Base-by-base conservation (phyloP, 2,888 invertebrate genomes). In the Lamellibrachia satsuma region DNA sequence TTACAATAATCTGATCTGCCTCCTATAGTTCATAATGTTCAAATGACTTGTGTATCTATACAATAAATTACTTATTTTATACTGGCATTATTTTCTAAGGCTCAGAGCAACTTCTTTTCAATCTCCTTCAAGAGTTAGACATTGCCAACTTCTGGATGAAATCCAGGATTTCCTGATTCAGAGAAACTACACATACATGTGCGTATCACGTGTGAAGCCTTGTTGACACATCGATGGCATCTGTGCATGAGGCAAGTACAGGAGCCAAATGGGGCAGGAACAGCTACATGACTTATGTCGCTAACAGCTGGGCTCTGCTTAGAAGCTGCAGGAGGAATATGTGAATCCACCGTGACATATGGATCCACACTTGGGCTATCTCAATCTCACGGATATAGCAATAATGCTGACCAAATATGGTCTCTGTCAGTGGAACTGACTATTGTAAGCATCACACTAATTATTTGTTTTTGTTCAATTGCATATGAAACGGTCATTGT, bases 141-240 rank as follows among this genome's bases (percentile, higher is more conserved):
- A 75, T 1, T 2, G 75, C 15, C 15, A 75, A 22, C 22, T 75
- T 75, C 75, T 75, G 75, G 75, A 75, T 11, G 75, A 75, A 75
- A 75, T 75, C 75, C 75, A 15, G 75, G 75, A 75, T 75, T 75
- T 75, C 75, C 75, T 75, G 75, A 75, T 75, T 22, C 75, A 75
- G 22, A 22, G 22, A 75, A 75, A 75, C 22, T 75, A 15, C 22
- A 75, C 22, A 75, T 75, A 75, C 15, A 15, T 75, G 75, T 11
- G 75, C 22, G 60, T 60, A 75, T 75, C 75, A 75, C 15, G 22
- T 75, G 75, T 22, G 1, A 15, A 15, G 22, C 22, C 75, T 75
- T 22, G 22, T 15, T 11, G 75, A 75, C n/a, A 22, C 15, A 22
- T 15, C 60, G 22, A 75, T 75, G 75, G 75, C 75, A 75, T 75